These are phyloP conservation scores for Oscheius sp. DNA, from an alignment of 1,140 invertebrate genomes.

Conservation along the genomic window DNA sequence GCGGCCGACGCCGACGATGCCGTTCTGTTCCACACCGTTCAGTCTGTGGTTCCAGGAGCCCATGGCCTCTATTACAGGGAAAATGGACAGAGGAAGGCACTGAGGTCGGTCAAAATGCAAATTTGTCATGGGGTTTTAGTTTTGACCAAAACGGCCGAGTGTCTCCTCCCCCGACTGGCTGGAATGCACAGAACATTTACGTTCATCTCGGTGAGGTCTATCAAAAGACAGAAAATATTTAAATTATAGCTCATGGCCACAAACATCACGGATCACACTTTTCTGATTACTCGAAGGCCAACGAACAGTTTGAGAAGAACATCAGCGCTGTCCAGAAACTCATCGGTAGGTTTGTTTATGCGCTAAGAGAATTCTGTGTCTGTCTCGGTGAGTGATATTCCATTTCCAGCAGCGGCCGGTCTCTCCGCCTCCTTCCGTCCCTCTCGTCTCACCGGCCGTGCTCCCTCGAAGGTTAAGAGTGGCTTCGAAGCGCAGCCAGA, in stretches of 20 bases:
- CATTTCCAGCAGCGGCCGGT: constrained; percentile 24
- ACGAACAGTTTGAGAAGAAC: constrained; percentile 31
- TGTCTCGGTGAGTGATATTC: no score
- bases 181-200: constrained; percentile 35
- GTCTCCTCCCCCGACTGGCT: constrained; percentile 28
- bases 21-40: constrained; percentile 32
- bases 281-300: constrained; percentile 37
- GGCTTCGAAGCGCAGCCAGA: constrained; percentile 33
- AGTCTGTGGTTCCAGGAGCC: constrained; percentile 39
- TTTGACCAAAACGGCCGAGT: constrained; percentile 29
- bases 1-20: constrained; percentile 28
- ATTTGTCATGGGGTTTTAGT: neutral
- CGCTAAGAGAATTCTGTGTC: neutral
- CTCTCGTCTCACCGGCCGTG: neutral
- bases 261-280: constrained; percentile 30
- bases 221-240: neutral
- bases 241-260: constrained; percentile 36
- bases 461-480: constrained; percentile 12
- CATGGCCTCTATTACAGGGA: constrained; percentile 42
- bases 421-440: constrained; percentile 3
- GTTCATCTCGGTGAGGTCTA: constrained; percentile 25
- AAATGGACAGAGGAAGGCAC: constrained; percentile 38
- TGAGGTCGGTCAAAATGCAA: constrained; percentile 21
- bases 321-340: constrained; percentile 31
- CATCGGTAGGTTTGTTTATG: constrained; percentile 3